Conservation (phyloP, 2,113 vertebrate genomes). For the Muscicapa adusta region DNA sequence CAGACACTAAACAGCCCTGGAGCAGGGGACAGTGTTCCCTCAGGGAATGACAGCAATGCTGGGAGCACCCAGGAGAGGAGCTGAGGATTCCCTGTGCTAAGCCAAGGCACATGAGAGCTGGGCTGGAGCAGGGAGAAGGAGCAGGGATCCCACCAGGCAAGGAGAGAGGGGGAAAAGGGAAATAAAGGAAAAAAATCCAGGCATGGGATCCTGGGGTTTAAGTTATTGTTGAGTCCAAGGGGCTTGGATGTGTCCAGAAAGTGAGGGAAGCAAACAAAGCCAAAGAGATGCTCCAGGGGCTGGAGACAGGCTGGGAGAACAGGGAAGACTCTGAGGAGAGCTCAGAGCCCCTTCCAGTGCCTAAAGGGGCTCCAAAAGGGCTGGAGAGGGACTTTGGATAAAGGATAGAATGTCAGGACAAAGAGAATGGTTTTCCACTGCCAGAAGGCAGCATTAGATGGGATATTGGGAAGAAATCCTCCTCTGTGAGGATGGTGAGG, state of each 20-base stretch:
- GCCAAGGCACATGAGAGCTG: rapidly evolving
- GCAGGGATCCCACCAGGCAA: neutral
- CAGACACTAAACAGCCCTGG: neutral
- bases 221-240: neutral
- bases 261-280: neutral
- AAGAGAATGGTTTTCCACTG: neutral
- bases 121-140: rapidly evolving
- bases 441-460: rapidly evolving
- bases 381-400: neutral
- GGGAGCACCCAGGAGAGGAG: neutral
- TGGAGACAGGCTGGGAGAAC: neutral
- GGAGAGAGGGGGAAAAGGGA: neutral
- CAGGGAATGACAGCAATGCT: neutral
- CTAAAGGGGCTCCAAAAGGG: neutral
- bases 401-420: neutral
- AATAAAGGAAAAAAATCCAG: neutral
- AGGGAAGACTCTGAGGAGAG: neutral
- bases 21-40: neutral
- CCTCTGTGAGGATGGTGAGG: neutral
- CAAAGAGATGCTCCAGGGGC: neutral
- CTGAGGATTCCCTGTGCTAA: neutral
- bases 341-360: neutral
- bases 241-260: neutral
- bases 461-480: neutral
- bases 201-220: rapidly evolving